Evolutionary conservation across 2,888 invertebrate species (phyloP).

Genomic region (Ormyrus rosae): DNA sequence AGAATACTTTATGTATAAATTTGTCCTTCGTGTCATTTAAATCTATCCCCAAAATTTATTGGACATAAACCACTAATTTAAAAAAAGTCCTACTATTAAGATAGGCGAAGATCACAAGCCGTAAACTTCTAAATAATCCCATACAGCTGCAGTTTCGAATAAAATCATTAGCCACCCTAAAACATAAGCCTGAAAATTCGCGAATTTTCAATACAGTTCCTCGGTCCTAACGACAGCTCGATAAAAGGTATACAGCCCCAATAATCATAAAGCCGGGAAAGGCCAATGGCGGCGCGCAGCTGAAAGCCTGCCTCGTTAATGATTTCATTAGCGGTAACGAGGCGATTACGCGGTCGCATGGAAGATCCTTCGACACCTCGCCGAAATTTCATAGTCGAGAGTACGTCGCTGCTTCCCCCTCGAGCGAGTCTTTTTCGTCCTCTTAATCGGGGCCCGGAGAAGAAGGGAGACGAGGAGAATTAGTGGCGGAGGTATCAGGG

Average conservation of each 20-base stretch:
- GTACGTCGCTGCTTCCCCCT: background rate
- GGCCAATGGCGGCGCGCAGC: background rate
- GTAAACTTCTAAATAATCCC: constrained; percentile 6
- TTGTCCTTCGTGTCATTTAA: too few relatives aligned
- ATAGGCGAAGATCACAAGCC: background rate
- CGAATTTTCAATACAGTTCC: constrained; percentile 4
- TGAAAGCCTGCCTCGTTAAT: constrained; percentile 23
- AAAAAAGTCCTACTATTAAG: too few relatives aligned
- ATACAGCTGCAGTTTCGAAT: background rate
- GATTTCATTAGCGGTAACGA: constrained; percentile 52
- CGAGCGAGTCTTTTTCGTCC: background rate
- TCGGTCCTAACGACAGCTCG: background rate
- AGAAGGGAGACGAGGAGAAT: too few relatives aligned
- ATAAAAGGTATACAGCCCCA: constrained; percentile 4
- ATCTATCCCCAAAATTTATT: too few relatives aligned
- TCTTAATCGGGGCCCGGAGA: too few relatives aligned
- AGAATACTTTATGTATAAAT: too few relatives aligned
- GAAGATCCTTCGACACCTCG: constrained; percentile 24
- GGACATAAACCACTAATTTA: too few relatives aligned
- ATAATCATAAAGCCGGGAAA: constrained; percentile 36
- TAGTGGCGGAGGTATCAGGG: too few relatives aligned
- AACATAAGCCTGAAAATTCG: background rate
- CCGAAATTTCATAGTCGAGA: constrained; percentile 11
- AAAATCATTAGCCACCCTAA: background rate
- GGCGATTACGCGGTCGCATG: constrained; percentile 30